Base-by-base conservation (phyloP, 2,113 vertebrate genomes). In the Nymphicus hollandicus region DNA sequence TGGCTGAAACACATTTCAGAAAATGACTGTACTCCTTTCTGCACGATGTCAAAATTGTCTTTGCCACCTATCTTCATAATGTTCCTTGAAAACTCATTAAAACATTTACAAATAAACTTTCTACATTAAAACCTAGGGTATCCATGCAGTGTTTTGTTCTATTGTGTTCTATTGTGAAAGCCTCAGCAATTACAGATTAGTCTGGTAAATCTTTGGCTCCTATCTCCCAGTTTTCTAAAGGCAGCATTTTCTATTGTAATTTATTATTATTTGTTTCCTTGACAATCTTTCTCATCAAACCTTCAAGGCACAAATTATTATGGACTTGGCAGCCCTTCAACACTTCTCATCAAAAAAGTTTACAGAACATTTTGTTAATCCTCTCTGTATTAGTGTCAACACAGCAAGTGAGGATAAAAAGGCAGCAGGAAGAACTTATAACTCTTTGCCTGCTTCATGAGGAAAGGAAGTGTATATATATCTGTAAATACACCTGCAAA, bases 181-280 rank as follows among this genome's bases (percentile, higher is more conserved):
- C 33, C 81, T 73, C 39, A 77, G 43, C 60, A 87, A 91, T 86
- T 89, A 94, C 56, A 96, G 60, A 81, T 93, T 95, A 88, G 19
- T 63, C 77, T 91, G 72, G 31, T 73, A 81, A 25, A 44, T 85
- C 86, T 78, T 89, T 96, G 70, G 85, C 72, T 95, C 47, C 63
- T 65, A 10, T 71, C 81, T 90, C 39, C 56, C 53, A 37, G 33
- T 81, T 89, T 93, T 95, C 68, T 93, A 89, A 95, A 97, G 52
- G 79, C 65, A 90, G 78, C 68, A 74, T 86, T 95, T 96, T 96
- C 60, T 95, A 87, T 82, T 77, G 31, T 83, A 97, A 89, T n/a
- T 83, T 58, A 41, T 91, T 88, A 68, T 47, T 91, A 79, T 74
- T 81, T 93, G 95, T 95, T 91, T 97, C 89, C 93, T 70, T 95